phyloP scores from a whole-genome alignment of 2,113 vertebrate species.

The Pipra filicauda region DNA sequence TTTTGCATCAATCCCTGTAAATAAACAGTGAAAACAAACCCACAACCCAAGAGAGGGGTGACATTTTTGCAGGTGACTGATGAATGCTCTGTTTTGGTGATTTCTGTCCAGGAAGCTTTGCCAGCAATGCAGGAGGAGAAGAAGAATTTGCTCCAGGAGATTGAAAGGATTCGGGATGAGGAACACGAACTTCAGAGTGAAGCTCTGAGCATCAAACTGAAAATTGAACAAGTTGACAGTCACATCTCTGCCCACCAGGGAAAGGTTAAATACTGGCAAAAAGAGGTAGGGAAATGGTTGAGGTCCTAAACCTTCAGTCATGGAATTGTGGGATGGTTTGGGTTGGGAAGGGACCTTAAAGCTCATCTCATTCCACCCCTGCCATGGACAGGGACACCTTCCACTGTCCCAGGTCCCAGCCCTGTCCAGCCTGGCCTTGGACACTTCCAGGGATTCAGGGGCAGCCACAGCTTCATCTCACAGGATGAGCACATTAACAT shows the following conservation, averaged over 20 bases:
- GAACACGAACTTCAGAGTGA: constrained; percentile 88
- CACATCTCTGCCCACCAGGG: constrained; percentile 83
- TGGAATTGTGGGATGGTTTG: background rate
- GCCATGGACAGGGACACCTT: background rate
- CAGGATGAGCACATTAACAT: background rate
- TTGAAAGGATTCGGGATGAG: constrained; percentile 82
- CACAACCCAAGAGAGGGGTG: background rate
- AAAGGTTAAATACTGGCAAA: constrained; percentile 93
- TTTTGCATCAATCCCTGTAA: background rate
- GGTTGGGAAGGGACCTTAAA: background rate
- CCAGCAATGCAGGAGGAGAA: constrained; percentile 84
- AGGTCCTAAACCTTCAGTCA: background rate
- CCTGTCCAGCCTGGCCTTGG: background rate
- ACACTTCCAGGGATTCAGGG: background rate
- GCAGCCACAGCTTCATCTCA: background rate
- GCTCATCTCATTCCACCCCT: background rate
- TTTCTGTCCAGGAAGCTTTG: constrained; percentile 73
- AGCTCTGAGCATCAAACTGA: constrained; percentile 86
- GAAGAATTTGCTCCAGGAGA: constrained; percentile 77
- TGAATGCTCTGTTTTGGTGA: background rate
- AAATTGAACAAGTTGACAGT: constrained; percentile 86
- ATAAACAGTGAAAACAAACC: background rate
- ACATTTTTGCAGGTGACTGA: background rate
- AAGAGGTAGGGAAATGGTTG: constrained; percentile 79
- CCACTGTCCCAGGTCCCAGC: rapidly evolving